Evolutionary conservation across 2,797 vertebrate species (phyloP).

Genomic region (Microctenopoma steveboyesi): DNA sequence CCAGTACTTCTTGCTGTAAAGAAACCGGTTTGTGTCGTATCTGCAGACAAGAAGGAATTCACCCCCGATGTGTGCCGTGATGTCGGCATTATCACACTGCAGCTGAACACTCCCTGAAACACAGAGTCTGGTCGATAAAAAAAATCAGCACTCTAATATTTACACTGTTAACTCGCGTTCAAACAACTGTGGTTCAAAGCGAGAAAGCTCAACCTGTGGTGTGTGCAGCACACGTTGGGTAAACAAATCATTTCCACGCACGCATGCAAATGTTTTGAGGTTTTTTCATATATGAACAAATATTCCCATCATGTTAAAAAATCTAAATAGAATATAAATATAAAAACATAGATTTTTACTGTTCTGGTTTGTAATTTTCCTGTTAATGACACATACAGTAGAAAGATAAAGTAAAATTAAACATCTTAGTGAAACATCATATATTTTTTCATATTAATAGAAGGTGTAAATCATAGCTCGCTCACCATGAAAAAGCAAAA

Average conservation of each 20-base stretch:
- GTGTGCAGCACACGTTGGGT: not conserved
- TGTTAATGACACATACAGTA: not conserved
- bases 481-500: constrained; percentile 72
- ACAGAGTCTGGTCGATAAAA: not conserved
- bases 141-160: not conserved
- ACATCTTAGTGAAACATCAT: not conserved
- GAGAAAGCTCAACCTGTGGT: no score
- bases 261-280: no score
- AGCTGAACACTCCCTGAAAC: constrained; percentile 74
- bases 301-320: not conserved
- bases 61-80: constrained; percentile 53
- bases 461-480: not conserved
- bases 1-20: constrained; percentile 81
- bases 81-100: constrained; percentile 58
- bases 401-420: not conserved
- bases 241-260: no score
- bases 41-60: constrained; percentile 60
- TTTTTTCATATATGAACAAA: not conserved
- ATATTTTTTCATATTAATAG: not conserved
- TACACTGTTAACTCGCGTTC: not conserved
- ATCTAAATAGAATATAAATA: no score
- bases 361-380: not conserved
- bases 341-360: no score
- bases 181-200: not conserved
- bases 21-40: constrained; percentile 23